These are phyloP conservation scores for Erinaceus europaeus DNA, from an alignment of 2,113 vertebrate species.

Conservation along the genomic window DNA sequence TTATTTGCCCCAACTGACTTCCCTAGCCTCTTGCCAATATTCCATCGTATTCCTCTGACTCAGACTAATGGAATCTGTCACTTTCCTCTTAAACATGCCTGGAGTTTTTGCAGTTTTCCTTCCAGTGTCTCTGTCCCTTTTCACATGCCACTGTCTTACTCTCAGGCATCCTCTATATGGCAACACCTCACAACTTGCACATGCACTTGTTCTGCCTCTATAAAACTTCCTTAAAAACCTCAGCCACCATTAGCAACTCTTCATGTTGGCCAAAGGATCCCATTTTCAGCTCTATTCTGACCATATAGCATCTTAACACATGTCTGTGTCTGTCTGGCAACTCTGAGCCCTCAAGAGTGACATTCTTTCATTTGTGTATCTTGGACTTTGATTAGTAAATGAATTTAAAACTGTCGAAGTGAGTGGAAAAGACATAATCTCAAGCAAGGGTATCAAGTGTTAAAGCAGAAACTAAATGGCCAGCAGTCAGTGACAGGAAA, in stretches of 20 bases:
- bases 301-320: neutral
- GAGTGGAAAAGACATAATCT: neutral
- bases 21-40: neutral
- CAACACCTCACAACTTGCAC: neutral
- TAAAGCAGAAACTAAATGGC: neutral
- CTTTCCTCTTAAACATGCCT: neutral
- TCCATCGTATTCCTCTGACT: neutral
- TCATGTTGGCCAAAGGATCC: neutral
- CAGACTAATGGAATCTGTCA: neutral
- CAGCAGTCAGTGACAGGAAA: neutral
- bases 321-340: neutral
- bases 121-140: neutral
- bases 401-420: neutral
- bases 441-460: slow-evolving; percentile 15
- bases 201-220: neutral
- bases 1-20: neutral
- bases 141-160: neutral
- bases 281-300: neutral
- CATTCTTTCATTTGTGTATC: neutral
- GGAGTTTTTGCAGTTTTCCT: neutral
- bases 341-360: neutral
- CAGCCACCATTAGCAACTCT: neutral
- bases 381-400: neutral
- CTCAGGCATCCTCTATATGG: neutral
- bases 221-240: neutral